Evolutionary conservation across 1,140 invertebrate genomes (phyloP).

Genomic region (Drosophila repletoides): DNA sequence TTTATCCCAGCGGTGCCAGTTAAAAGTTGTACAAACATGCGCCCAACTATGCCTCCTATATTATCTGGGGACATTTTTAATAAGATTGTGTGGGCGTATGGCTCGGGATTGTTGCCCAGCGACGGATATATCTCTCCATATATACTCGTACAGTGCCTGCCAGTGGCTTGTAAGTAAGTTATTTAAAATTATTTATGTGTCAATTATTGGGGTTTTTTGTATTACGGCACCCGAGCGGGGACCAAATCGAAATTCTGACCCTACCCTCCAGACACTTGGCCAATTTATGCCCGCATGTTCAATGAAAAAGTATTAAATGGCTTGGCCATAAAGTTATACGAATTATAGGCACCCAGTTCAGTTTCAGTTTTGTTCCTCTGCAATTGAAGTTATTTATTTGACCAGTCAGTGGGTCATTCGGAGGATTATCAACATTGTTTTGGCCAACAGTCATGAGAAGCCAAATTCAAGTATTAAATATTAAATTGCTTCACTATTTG

Average conservation of each 20-base stretch:
- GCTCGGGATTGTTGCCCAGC: neutral
- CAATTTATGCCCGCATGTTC: constrained; percentile 24
- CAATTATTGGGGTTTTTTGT: constrained; percentile 51
- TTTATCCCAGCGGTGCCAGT: constrained; percentile 64
- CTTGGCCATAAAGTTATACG: constrained; percentile 19
- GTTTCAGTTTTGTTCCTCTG: constrained; percentile 16
- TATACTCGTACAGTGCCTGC: too few relatives aligned
- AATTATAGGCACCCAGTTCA: constrained; percentile 14
- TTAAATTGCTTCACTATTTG: too few relatives aligned
- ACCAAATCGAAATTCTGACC: constrained; percentile 30
- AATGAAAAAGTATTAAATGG: constrained; percentile 18
- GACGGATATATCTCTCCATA: constrained; percentile 18
- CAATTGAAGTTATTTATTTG: constrained; percentile 29
- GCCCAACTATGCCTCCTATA: constrained; percentile 33
- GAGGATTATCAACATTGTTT: neutral
- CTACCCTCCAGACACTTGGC: constrained; percentile 1
- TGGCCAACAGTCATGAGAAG: too few relatives aligned
- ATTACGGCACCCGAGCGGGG: neutral
- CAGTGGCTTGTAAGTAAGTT: constrained; percentile 37
- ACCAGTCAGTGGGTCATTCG: constrained; percentile 6
- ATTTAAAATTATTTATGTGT: constrained; percentile 66
- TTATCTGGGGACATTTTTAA: constrained; percentile 59
- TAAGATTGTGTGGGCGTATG: constrained; percentile 58
- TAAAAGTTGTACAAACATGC: constrained; percentile 58
- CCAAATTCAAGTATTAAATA: too few relatives aligned